These are phyloP conservation scores for Aplidium turbinatum DNA, from an alignment of 23 tunicate species.

Conservation along the genomic window DNA sequence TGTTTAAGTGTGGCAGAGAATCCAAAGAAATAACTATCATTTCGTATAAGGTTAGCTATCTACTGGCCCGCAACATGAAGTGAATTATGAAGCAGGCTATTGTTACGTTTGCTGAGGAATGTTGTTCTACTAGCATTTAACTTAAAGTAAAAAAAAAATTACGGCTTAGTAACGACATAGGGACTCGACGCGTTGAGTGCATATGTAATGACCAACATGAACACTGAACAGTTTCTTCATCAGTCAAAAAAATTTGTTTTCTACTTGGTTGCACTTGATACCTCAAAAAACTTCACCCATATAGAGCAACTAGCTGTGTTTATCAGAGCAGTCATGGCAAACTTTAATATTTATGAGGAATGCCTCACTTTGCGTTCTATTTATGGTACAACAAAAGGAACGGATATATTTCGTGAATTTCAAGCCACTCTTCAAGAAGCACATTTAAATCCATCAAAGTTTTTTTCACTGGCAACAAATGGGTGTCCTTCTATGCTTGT, in stretches of 20 bases:
- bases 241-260: neutral
- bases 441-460: conserved; percentile 5
- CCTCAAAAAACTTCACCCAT: conserved; percentile 24
- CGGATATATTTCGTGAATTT: conserved; percentile 2
- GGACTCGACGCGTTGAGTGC: conserved; percentile 8
- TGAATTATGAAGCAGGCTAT: conserved; percentile 16
- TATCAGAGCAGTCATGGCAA: neutral
- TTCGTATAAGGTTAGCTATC: conserved; percentile 13
- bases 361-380: conserved; percentile 25
- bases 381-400: conserved; percentile 24
- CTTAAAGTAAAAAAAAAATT: conserved; percentile 14
- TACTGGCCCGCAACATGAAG: conserved; percentile 18
- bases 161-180: conserved; percentile 7
- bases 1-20: neutral
- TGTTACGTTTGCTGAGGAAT: conserved; percentile 11
- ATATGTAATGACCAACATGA: conserved; percentile 8
- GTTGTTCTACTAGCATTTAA: conserved; percentile 9
- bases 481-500: conserved; percentile 51
- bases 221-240: neutral
- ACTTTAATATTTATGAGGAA: conserved; percentile 33
- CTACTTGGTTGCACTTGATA: conserved; percentile 20
- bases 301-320: conserved; percentile 13
- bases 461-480: conserved; percentile 42
- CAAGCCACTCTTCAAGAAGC: conserved; percentile 31
- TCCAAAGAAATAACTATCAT: conserved; percentile 7